phyloP scores from a whole-genome alignment of 2,797 vertebrate species.

The Sebastes ruberrimus region DNA sequence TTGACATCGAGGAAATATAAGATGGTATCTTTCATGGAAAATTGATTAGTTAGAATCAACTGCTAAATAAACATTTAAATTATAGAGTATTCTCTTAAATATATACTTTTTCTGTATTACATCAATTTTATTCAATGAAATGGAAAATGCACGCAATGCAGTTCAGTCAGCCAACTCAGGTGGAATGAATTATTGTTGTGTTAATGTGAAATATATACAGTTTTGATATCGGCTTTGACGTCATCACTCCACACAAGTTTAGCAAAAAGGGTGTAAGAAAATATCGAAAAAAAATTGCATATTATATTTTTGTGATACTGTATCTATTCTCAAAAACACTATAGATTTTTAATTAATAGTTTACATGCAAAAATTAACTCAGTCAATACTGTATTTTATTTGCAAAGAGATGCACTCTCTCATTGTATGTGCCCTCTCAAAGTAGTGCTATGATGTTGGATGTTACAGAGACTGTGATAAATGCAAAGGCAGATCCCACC shows the following conservation, averaged over 20 bases:
- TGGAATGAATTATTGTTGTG: background rate
- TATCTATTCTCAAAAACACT: no score
- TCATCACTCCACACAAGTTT: background rate
- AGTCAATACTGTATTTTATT: no score
- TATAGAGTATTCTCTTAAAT: background rate
- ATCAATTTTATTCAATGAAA: background rate
- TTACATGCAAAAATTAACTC: no score
- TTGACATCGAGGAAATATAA: background rate
- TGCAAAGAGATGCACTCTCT: no score
- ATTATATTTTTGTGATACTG: no score
- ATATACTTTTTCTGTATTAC: background rate
- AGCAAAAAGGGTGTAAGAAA: no score
- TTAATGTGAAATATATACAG: background rate
- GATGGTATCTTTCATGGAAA: slow-evolving; percentile 11
- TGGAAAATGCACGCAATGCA: background rate
- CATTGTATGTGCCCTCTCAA: no score
- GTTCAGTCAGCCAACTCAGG: background rate
- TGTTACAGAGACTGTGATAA: no score
- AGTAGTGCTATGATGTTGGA: no score
- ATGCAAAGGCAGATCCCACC: no score
- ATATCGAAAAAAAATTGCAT: no score
- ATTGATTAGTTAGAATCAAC: background rate
- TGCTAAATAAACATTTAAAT: background rate
- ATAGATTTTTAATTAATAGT: no score
- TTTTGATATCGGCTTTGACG: background rate